These are phyloP conservation scores for Rhopalosiphum padi DNA, from an alignment of 1,140 invertebrate species.

Conservation along the genomic window DNA sequence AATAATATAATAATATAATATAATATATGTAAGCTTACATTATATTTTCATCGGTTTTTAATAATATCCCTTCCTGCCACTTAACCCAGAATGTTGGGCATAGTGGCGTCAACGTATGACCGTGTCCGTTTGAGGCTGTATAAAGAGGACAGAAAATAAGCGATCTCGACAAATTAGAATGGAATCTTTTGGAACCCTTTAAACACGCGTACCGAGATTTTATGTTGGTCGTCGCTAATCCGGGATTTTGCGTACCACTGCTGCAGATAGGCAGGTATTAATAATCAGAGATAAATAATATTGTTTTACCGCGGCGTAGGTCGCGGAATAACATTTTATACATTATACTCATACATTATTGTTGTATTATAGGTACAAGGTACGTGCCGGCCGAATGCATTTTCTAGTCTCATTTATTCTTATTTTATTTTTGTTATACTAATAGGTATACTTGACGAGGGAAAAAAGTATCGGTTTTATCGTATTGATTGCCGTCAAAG, in stretches of 20 bases:
- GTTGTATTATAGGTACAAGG: not conserved
- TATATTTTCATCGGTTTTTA: too few relatives aligned
- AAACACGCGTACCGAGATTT: not conserved
- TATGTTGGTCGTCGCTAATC: not conserved
- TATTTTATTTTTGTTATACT: not conserved
- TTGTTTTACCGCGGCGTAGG: not conserved
- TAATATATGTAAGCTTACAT: too few relatives aligned
- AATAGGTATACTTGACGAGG: not conserved
- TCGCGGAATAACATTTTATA: not conserved
- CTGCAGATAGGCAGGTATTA: not conserved
- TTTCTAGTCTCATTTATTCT: not conserved
- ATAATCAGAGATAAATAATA: constrained; percentile 3
- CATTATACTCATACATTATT: not conserved
- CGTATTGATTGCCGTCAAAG: not conserved
- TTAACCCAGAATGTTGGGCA: too few relatives aligned
- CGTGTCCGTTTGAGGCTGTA: not conserved
- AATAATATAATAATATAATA: too few relatives aligned
- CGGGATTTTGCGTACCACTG: not conserved
- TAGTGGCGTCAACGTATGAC: not conserved
- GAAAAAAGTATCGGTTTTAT: not conserved
- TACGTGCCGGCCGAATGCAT: not conserved
- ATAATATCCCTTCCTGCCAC: too few relatives aligned
- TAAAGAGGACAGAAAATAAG: not conserved
- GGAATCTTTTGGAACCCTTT: not conserved
- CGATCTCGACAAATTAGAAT: not conserved